Base-by-base conservation (phyloP, 2,113 vertebrate genomes). In the Dicrurus megarhynchus region DNA sequence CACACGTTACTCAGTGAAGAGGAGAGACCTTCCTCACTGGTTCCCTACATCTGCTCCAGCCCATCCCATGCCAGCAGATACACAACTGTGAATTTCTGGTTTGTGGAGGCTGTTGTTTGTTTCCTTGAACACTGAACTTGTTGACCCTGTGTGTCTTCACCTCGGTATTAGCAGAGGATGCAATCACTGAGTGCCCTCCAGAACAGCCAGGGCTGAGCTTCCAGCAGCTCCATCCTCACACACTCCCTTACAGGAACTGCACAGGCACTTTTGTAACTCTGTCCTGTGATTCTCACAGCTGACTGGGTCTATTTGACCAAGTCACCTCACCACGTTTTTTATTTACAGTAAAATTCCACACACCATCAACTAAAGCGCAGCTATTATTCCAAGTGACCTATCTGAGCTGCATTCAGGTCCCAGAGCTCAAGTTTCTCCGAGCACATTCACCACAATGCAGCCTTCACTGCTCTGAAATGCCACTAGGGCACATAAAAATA, bases 401-500 rank as follows among this genome's bases (percentile, higher is more conserved):
- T 10, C n/a, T 0, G 2, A 80, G 76, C 3, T 59, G 57, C 9
- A 68, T 28, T 76, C 57, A 39, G 37, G 75, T 33, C 77, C 41
- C 65, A 78, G 46, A 1, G 7, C 84, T 50, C 33, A 0, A 39
- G 73, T 67, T 87, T 53, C 94, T 33, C 20, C 0, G 0, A 37
- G 68, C 17, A 20, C 1, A 2, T n/a, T 69, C 52, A 21, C 14
- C 26, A 82, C 74, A 55, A 41, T 7, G 37, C n/a, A 81, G 77
- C 14, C 80, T 87, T 67, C 90, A 71, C 46, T 94, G 24, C 77
- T 82, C 44, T 26, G 30, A 90, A 76, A 85, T 57, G 74, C 86
- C 94, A 94, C 83, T 20, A 87, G 89, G 77, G 90, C 89, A 86
- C 41, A 78, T 7, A 52, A 71, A 96, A 91, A 67, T 39, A 94